phyloP scores from a whole-genome alignment of 2,888 invertebrate species.

The Hyposoter dolosus region DNA sequence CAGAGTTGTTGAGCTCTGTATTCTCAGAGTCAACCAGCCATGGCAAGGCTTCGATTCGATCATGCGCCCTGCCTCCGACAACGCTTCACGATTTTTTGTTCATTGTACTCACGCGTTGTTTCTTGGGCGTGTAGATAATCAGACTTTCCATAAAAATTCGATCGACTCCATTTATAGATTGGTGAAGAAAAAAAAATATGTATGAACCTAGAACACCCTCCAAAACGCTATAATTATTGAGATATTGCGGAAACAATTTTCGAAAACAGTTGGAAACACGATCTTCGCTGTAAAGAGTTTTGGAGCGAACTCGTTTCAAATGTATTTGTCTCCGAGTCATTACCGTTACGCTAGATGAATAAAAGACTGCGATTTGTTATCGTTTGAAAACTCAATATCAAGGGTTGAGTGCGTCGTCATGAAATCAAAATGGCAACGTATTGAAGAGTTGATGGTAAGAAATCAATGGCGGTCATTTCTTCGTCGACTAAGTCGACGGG shows the following conservation, averaged over 20 bases:
- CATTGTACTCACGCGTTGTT: not conserved
- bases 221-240: no score
- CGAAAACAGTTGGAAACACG: no score
- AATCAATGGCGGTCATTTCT: not conserved
- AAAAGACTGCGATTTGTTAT: no score
- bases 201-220: no score
- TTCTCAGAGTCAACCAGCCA: constrained; percentile 52
- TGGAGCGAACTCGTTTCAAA: no score
- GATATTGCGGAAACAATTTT: no score
- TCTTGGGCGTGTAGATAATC: not conserved
- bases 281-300: no score
- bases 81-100: constrained; percentile 34
- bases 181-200: no score
- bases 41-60: constrained; percentile 55
- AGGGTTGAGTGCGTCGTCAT: not conserved
- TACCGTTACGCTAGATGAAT: not conserved
- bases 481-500: not conserved
- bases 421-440: not conserved
- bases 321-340: no score
- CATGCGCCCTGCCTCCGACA: constrained; percentile 55
- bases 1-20: constrained; percentile 55
- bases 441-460: not conserved
- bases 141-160: not conserved
- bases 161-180: not conserved
- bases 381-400: not conserved